Evolutionary conservation across 2,797 vertebrate genomes (phyloP).

Genomic region (Rostrhamus sociabilis): DNA sequence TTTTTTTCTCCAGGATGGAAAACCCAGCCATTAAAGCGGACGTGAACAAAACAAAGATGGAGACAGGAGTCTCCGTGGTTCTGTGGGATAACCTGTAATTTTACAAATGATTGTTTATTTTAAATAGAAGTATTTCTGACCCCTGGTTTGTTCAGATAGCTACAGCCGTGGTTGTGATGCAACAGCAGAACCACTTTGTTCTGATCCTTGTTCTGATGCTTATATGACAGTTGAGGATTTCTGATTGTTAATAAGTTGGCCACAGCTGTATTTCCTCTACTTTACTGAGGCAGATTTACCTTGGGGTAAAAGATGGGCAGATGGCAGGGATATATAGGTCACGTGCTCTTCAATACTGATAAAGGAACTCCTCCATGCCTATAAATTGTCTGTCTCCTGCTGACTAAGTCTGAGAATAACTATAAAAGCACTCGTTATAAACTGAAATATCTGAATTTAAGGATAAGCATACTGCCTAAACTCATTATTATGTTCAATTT

Average conservation of each 20-base stretch:
- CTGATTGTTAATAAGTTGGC: neutral
- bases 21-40: neutral
- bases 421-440: neutral
- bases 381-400: neutral
- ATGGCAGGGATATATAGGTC: slow-evolving; percentile 32
- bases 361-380: neutral
- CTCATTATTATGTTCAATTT: neutral
- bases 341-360: neutral
- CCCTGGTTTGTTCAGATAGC: neutral
- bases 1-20: neutral
- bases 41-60: neutral
- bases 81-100: neutral
- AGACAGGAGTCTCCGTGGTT: neutral
- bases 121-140: neutral
- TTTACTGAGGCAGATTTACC: slow-evolving; percentile 10
- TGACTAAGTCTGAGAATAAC: neutral
- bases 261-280: neutral
- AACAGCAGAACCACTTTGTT: neutral
- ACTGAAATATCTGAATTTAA: neutral
- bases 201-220: neutral
- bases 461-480: neutral
- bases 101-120: neutral
- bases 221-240: neutral
- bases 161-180: neutral
- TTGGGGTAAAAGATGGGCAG: neutral